These are phyloP conservation scores for Stigmatopora argus DNA, from an alignment of 2,113 vertebrate genomes.

Conservation along the genomic window DNA sequence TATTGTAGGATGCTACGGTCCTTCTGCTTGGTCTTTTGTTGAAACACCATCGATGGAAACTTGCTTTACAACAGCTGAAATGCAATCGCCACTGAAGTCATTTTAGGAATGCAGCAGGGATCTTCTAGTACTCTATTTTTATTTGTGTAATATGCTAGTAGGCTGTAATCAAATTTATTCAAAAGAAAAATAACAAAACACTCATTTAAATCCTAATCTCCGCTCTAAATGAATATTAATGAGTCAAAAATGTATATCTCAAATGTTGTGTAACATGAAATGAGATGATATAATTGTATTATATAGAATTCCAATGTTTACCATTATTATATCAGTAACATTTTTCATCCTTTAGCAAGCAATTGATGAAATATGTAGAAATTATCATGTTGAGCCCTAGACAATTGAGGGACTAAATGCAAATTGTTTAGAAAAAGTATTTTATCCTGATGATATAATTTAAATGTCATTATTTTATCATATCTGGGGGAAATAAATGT, in stretches of 20 bases:
- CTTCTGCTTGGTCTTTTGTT: constrained; percentile 50
- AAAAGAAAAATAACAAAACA: not conserved
- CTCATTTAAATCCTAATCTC: not conserved
- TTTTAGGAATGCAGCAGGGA: constrained; percentile 20
- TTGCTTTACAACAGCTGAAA: constrained; percentile 44
- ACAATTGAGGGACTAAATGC: not conserved
- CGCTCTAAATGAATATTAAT: not conserved
- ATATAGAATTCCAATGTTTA: too few species aligned
- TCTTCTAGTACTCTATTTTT: constrained; percentile 6
- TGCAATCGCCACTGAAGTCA: constrained; percentile 38
- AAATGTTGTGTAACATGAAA: too few species aligned
- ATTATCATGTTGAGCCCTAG: not conserved
- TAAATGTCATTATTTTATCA: too few species aligned
- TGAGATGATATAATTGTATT: too few species aligned
- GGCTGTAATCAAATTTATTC: not conserved
- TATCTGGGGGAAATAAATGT: too few species aligned
- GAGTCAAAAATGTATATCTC: too few species aligned
- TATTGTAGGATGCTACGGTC: constrained; percentile 46
- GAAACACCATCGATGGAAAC: constrained; percentile 51
- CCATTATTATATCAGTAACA: too few species aligned
- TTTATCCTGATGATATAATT: too few species aligned
- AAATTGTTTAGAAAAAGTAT: too few species aligned
- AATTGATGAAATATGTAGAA: not conserved
- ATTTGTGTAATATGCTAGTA: not conserved
- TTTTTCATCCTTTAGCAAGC: too few species aligned